Conservation (phyloP, 2,113 vertebrate species). For the Reinhardtius hippoglossoides region DNA sequence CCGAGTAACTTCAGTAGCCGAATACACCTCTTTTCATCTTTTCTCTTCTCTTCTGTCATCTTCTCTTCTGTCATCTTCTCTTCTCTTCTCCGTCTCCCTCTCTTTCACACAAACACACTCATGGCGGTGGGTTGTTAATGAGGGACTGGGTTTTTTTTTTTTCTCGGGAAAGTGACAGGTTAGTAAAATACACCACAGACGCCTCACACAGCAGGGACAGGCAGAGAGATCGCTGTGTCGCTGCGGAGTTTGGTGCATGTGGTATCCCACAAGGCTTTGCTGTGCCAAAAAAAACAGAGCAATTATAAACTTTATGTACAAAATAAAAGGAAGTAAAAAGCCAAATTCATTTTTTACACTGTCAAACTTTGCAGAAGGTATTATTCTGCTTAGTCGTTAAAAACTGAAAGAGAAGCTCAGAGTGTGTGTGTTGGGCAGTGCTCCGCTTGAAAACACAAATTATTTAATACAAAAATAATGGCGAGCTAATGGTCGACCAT, state of each 20-base stretch:
- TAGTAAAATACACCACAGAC: slow-evolving; percentile 45
- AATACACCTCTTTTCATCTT: slow-evolving; percentile 11
- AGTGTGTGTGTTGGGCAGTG: not conserved
- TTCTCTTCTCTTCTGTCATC: not conserved
- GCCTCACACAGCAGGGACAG: slow-evolving; percentile 23
- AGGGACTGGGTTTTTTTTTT: slow-evolving; percentile 38
- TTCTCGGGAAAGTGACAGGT: slow-evolving; percentile 59
- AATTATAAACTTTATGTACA: slow-evolving; percentile 19
- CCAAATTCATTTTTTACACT: no score
- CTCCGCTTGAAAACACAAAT: slow-evolving; percentile 36
- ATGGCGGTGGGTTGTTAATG: slow-evolving; percentile 42
- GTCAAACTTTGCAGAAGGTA: not conserved
- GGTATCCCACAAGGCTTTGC: slow-evolving; percentile 38
- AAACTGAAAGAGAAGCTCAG: not conserved
- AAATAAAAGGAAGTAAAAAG: not conserved
- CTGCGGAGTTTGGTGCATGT: slow-evolving; percentile 22
- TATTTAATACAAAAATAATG: slow-evolving; percentile 49
- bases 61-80: not conserved
- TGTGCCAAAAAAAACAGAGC: slow-evolving; percentile 13
- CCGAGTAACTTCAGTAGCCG: slow-evolving; percentile 31
- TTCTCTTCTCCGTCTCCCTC: slow-evolving; percentile 13
- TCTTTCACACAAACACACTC: slow-evolving; percentile 26
- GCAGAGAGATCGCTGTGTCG: slow-evolving; percentile 4
- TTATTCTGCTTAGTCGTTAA: slow-evolving; percentile 10
- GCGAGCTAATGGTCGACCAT: slow-evolving; percentile 42